Evolutionary conservation across 2,797 vertebrate species (phyloP).

Genomic region (Rachycentron canadum): DNA sequence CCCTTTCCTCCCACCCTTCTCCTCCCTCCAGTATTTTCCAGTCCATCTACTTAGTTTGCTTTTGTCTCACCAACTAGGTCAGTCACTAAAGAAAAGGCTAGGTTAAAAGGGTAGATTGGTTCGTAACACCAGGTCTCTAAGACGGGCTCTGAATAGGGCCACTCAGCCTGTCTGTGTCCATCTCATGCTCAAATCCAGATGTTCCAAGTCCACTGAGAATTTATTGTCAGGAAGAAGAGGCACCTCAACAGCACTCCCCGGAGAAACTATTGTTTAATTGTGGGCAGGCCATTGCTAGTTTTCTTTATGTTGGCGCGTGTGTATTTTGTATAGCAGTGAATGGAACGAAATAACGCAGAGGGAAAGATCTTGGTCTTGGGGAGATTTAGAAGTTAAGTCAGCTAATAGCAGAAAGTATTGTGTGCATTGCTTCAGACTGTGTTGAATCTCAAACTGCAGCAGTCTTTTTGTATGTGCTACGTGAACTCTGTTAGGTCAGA

Average conservation of each 20-base stretch:
- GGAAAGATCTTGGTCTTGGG: background rate
- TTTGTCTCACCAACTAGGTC: constrained; percentile 68
- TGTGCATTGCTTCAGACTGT: background rate
- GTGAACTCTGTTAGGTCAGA: constrained; percentile 17
- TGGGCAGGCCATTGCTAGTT: constrained; percentile 3
- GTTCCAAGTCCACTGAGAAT: constrained; percentile 33
- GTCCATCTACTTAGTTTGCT: constrained; percentile 39
- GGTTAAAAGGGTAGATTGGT: constrained; percentile 64
- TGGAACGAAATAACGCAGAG: background rate
- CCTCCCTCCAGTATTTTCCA: constrained; percentile 9
- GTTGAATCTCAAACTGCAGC: background rate
- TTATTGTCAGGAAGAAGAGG: constrained; percentile 28
- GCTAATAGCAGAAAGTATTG: background rate
- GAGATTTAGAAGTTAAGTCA: background rate
- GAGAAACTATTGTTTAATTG: constrained; percentile 37
- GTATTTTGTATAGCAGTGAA: constrained; percentile 11
- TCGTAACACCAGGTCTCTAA: constrained; percentile 22
- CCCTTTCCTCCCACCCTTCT: constrained; percentile 21
- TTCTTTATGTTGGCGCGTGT: background rate
- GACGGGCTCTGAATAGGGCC: constrained; percentile 42
- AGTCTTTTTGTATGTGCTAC: background rate
- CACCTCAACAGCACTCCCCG: constrained; percentile 3
- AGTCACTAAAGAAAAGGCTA: constrained; percentile 64
- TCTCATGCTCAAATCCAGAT: constrained; percentile 32
- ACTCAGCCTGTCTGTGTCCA: constrained; percentile 14